Conservation (phyloP, 2,888 invertebrate species). For the Colletes collaris region DNA sequence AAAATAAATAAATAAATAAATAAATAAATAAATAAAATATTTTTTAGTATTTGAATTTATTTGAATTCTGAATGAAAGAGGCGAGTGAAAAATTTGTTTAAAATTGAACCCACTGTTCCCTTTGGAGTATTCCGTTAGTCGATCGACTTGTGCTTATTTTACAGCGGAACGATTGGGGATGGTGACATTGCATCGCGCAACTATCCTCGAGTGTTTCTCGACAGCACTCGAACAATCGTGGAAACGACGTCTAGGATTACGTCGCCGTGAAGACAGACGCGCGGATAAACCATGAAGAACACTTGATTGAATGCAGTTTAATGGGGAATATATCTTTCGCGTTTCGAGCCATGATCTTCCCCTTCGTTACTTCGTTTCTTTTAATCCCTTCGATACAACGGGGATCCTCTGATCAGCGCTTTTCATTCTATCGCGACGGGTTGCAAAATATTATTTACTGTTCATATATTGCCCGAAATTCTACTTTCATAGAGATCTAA, state of each 20-base stretch:
- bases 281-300: not conserved
- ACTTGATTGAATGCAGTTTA: conserved; percentile 36
- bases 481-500: no score
- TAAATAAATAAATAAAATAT: no score
- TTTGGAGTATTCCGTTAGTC: not conserved
- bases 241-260: not conserved
- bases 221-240: not conserved
- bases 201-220: not conserved
- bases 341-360: no score
- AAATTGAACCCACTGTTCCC: conserved; percentile 6
- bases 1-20: no score
- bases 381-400: not conserved
- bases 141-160: not conserved
- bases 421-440: no score
- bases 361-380: not conserved
- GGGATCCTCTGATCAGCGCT: no score
- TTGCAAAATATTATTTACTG: no score
- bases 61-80: no score
- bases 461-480: no score
- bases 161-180: not conserved
- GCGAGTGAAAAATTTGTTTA: conserved; percentile 12
- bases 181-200: not conserved
- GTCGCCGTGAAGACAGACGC: not conserved
- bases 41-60: no score
- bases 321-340: not conserved